phyloP scores from a whole-genome alignment of 2,888 invertebrate species.

The Cinara cedri region DNA sequence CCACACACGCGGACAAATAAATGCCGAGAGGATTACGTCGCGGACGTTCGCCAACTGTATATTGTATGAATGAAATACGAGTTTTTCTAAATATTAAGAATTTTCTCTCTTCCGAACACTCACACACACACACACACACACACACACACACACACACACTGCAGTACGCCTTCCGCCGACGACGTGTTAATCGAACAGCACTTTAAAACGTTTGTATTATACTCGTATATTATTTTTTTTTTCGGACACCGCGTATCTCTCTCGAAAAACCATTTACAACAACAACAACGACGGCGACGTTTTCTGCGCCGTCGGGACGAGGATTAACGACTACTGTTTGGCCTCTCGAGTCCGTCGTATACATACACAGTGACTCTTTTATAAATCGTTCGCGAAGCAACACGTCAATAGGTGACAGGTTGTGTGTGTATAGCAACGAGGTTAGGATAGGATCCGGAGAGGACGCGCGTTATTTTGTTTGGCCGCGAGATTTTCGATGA shows the following conservation, averaged over 20 bases:
- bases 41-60: neutral
- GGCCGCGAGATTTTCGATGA: constrained; percentile 11
- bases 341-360: constrained; percentile 25
- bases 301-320: constrained; percentile 2
- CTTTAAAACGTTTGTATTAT: neutral
- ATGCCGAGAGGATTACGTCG: constrained; percentile 27
- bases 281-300: constrained; percentile 25
- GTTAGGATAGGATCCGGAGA: constrained; percentile 35
- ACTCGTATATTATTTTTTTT: neutral
- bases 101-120: no score
- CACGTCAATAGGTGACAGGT: no score
- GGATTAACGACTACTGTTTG: constrained; percentile 41
- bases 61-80: constrained; percentile 5
- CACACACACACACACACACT: no score
- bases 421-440: neutral
- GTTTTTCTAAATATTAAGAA: constrained; percentile 15
- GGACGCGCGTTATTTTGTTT: constrained; percentile 30
- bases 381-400: constrained; percentile 1
- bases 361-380: constrained; percentile 39
- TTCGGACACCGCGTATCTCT: neutral
- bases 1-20: constrained; percentile 5
- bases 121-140: no score
- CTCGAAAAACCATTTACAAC: constrained; percentile 38
- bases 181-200: constrained; percentile 41
- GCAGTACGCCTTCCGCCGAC: no score